phyloP scores from a whole-genome alignment of 2,113 vertebrate genomes.

The Pholis gunnellus region DNA sequence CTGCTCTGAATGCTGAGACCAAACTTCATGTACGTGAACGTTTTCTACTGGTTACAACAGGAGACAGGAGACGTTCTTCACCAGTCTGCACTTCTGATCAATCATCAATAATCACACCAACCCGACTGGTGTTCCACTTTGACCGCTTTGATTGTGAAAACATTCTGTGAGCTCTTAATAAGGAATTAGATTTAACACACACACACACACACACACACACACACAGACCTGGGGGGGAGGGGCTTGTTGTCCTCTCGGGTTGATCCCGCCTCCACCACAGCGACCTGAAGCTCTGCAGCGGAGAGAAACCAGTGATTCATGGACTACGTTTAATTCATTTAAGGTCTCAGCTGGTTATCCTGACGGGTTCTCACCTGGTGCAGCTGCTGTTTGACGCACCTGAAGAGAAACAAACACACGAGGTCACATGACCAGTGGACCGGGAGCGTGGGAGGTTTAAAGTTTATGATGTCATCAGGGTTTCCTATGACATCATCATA shows the following conservation, averaged over 20 bases:
- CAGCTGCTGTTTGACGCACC: constrained; percentile 46
- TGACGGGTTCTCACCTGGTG: constrained; percentile 67
- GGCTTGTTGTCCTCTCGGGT: constrained; percentile 43
- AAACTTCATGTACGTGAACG: too few species aligned
- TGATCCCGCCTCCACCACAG: constrained; percentile 6
- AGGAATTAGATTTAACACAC: too few species aligned
- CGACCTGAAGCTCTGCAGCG: constrained; percentile 58
- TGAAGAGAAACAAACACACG: constrained; percentile 48
- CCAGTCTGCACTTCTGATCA: too few species aligned
- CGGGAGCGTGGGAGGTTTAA: too few species aligned
- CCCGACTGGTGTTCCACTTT: too few species aligned
- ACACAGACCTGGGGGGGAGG: constrained; percentile 69
- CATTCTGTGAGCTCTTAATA: too few species aligned
- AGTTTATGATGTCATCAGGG: not conserved
- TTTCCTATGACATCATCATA: too few species aligned
- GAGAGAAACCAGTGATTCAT: not conserved
- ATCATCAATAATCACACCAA: too few species aligned
- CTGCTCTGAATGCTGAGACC: too few species aligned
- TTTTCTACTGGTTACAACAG: too few species aligned
- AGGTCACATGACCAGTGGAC: constrained; percentile 1
- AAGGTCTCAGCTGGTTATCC: not conserved
- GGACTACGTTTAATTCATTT: not conserved
- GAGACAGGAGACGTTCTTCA: too few species aligned
- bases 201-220: not conserved
- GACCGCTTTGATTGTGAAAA: too few species aligned